Base-by-base conservation (phyloP, 2,797 vertebrate genomes). In the Streptopelia turtur region DNA sequence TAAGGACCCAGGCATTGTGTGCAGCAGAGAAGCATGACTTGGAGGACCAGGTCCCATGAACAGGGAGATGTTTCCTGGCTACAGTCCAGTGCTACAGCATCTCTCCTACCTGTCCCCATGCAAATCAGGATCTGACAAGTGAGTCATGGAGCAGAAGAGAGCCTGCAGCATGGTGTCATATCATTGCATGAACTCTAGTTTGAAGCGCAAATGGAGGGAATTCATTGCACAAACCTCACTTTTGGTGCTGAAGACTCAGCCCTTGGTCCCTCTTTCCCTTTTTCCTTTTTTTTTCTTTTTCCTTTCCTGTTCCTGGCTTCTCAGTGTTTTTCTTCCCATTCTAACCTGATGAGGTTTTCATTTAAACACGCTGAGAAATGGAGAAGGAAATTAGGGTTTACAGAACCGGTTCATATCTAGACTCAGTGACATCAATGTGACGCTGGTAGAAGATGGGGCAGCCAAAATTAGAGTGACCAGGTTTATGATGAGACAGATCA, bases 131-230 rank as follows among this genome's bases (percentile, higher is more conserved):
- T 59, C 15, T 83, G 64, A 52, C 13, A 77, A 28, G 21, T 31
- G 21, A 74, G 27, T 59, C 25, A 49, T 2, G 1, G 31, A 64
- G 22, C 28, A 64, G 49, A 75, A 43, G 11, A 78, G 22, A 80
- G 7, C 20, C 37, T 75, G 60, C 33, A 69, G 33, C 0, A 0
- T 43, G 15, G 13, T 68, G 24, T 35, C 57, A 23, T 35, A n/a
- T 57, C 64, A 63, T n/a, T 0, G 0, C 7, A 7, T 41, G 11
- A 83, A 83, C 53, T 61, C 16, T 33, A 83, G 11, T 63, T 33
- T 45, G 33, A 83, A 78, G 35, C 43, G 13, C 55, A 74, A 24
- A n/a, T 41, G 16, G 11, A 79, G 9, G 30, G 31, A 60, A 15
- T 68, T 83, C 14, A 31, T 57, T 53, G 25, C 49, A 70, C 5